phyloP scores from a whole-genome alignment of 2,113 vertebrate species.

The Xyliphius kryptos region DNA sequence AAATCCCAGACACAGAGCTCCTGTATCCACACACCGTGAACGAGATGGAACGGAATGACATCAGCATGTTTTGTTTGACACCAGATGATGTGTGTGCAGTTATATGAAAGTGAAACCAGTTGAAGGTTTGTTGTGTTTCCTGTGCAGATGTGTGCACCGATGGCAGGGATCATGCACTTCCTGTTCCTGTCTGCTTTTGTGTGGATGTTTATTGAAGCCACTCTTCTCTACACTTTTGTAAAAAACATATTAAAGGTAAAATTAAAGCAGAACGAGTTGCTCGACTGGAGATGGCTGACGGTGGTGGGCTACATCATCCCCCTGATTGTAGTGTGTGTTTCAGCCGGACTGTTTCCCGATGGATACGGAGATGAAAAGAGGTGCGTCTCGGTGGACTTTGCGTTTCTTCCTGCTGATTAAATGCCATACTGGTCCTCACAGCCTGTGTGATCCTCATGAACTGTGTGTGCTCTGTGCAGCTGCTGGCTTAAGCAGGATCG shows the following conservation, averaged over 20 bases:
- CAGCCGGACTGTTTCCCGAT: neutral
- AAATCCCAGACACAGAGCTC: too few relatives aligned
- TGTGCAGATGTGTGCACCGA: slow-evolving; percentile 45
- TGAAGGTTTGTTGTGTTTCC: too few relatives aligned
- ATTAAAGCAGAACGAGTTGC: neutral
- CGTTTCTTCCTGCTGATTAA: too few relatives aligned
- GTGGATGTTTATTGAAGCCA: slow-evolving; percentile 68
- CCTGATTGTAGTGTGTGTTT: slow-evolving; percentile 6
- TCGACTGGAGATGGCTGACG: slow-evolving; percentile 2
- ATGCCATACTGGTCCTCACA: too few relatives aligned
- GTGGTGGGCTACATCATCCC: slow-evolving; percentile 23
- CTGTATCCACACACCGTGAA: too few relatives aligned
- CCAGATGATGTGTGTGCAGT: too few relatives aligned
- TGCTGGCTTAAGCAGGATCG: slow-evolving; percentile 8
- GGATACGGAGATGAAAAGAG: neutral
- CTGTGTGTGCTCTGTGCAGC: neutral
- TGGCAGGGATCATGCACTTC: slow-evolving; percentile 61
- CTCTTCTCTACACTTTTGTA: slow-evolving; percentile 64
- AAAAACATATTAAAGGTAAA: slow-evolving; percentile 30
- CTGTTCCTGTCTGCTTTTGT: slow-evolving; percentile 63
- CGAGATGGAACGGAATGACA: too few relatives aligned
- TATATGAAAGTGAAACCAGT: too few relatives aligned
- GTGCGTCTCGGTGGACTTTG: neutral
- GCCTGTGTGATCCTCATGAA: neutral
- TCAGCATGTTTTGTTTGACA: too few relatives aligned